A percentile compares a stretch with the other conserved stretches of the same genome.
Conservation (phyloP, 1,140 invertebrate species). For the Drosophila miranda region DNA sequence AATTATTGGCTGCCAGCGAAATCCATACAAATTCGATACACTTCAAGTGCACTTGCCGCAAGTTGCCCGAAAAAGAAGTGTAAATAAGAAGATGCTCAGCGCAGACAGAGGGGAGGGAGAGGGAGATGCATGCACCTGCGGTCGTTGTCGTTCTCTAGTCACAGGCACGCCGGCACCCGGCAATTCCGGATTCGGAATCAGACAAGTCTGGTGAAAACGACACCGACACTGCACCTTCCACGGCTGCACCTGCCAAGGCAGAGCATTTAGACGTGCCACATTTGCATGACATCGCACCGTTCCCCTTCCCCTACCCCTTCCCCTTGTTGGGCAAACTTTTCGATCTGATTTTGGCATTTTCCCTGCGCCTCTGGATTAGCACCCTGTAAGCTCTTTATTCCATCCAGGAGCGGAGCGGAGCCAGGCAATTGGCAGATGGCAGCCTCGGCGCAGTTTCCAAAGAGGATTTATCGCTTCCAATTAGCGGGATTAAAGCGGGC, state of each 20-base stretch:
- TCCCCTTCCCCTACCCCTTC: too few species aligned
- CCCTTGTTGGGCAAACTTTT: conserved; percentile 37
- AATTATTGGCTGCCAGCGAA: conserved; percentile 72
- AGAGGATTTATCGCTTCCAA: conserved; percentile 27
- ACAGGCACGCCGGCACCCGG: conserved; percentile 21
- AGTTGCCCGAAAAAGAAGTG: conserved; percentile 43
- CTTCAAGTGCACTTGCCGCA: conserved; percentile 72
- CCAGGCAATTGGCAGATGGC: conserved; percentile 16
- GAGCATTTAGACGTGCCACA: conserved; percentile 56
- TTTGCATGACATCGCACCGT: conserved; percentile 51
- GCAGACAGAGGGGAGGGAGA: background rate
- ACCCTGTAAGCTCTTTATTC: conserved; percentile 49
- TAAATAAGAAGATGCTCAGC: conserved; percentile 34
- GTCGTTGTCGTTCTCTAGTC: conserved; percentile 36
- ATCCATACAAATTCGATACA: conserved; percentile 76
- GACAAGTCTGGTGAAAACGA: conserved; percentile 45
- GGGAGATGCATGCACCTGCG: conserved; percentile 45
- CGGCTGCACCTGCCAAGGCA: conserved; percentile 36
- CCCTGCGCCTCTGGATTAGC: conserved; percentile 47
- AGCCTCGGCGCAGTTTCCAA: conserved; percentile 21
- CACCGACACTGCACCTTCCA: conserved; percentile 5
- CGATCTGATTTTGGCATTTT: conserved; percentile 53
- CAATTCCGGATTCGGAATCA: conserved; percentile 46
- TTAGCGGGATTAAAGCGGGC: background rate
- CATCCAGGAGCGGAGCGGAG: conserved; percentile 10